Conservation (phyloP, 2,888 invertebrate species). For the Eulithis testata region DNA sequence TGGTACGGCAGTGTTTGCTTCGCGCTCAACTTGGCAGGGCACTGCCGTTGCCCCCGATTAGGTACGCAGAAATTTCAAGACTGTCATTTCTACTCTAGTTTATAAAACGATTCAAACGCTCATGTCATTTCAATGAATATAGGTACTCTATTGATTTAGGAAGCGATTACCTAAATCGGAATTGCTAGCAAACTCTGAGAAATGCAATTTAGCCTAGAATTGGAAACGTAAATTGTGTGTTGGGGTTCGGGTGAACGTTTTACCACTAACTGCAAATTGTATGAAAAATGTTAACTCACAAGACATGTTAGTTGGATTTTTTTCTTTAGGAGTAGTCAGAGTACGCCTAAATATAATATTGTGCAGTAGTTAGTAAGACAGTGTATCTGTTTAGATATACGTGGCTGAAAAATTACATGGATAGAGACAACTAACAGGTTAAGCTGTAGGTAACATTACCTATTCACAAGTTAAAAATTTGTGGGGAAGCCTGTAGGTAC, state of each 20-base stretch:
- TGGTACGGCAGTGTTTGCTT: too few relatives aligned
- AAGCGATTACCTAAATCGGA: constrained; percentile 1
- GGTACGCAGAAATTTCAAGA: too few relatives aligned
- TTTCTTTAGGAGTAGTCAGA: not conserved
- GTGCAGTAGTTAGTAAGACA: too few relatives aligned
- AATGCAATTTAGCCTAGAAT: constrained; percentile 2
- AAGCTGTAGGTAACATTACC: too few relatives aligned
- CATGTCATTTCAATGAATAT: not conserved
- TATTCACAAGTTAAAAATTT: too few relatives aligned
- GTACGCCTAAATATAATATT: too few relatives aligned
- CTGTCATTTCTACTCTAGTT: not conserved
- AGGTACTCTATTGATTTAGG: not conserved
- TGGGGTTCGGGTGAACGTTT: not conserved
- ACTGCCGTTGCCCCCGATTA: too few relatives aligned
- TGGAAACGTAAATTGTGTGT: constrained; percentile 1
- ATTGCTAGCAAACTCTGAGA: constrained; percentile 4
- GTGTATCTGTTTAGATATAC: too few relatives aligned
- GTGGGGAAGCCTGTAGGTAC: too few relatives aligned
- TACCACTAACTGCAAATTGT: not conserved
- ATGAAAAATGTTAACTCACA: not conserved
- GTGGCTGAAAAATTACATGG: too few relatives aligned
- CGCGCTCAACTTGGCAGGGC: too few relatives aligned
- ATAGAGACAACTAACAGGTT: too few relatives aligned
- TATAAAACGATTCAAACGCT: not conserved
- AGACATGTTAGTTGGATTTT: not conserved